Percentiles rank a stretch among this genome's conserved stretches.
These are phyloP conservation scores for Philonicus albiceps DNA, from an alignment of 2,888 invertebrate species.

Conservation along the genomic window DNA sequence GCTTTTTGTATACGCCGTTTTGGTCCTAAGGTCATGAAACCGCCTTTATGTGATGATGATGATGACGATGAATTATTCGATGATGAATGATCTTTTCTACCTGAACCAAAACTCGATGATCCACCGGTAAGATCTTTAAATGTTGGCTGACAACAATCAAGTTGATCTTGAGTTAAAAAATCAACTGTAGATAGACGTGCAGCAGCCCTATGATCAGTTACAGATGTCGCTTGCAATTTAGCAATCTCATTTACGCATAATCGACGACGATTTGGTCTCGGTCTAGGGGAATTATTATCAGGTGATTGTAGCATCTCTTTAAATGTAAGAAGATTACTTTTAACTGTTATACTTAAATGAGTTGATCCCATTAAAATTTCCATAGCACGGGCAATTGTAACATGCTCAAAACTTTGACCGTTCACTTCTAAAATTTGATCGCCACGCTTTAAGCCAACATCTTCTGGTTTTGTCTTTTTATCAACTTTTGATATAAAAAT, in stretches of 20 bases:
- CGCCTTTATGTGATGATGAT: conserved; percentile 71
- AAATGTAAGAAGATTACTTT: conserved; percentile 92
- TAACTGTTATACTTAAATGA: conserved; percentile 94
- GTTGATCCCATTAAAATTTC: conserved; percentile 94
- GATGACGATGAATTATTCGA: conserved; percentile 67
- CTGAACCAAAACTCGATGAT: neutral
- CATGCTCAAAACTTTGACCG: conserved; percentile 94
- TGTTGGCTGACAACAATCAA: conserved; percentile 64
- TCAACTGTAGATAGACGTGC: conserved; percentile 77
- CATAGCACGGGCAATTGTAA: conserved; percentile 88
- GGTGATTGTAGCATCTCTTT: conserved; percentile 75
- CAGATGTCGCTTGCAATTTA: conserved; percentile 67
- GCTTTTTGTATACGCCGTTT: conserved; percentile 85
- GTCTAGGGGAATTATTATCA: conserved; percentile 78
- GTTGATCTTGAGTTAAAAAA: conserved; percentile 61
- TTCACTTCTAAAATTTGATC: conserved; percentile 99
- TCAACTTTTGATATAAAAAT: conserved; percentile 96
- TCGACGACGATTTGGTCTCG: conserved; percentile 56
- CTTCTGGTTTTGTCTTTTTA: conserved; percentile 91
- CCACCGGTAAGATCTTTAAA: conserved; percentile 61
- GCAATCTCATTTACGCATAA: conserved; percentile 70
- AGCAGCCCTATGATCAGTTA: conserved; percentile 61
- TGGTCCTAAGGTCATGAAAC: conserved; percentile 90
- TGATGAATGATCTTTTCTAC: conserved; percentile 44
- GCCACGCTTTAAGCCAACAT: conserved; percentile 93